Percentiles rank a stretch among this genome's conserved stretches.
phyloP scores from a whole-genome alignment of 2,113 vertebrate species.

The Erpornis zantholeuca region DNA sequence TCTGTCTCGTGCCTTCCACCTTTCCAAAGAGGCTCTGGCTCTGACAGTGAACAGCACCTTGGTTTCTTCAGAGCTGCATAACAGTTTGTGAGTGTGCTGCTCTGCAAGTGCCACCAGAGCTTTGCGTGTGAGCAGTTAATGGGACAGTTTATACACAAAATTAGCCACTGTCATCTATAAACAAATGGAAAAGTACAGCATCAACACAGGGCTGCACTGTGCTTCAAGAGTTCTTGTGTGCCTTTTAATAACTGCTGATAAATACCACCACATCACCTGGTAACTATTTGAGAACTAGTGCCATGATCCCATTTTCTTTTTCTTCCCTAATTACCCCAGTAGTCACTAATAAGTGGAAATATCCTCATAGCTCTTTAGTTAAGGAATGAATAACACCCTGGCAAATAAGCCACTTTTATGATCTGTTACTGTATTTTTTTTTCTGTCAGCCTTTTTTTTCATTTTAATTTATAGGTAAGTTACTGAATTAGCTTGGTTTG shows the following conservation, averaged over 20 bases:
- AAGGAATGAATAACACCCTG: background rate
- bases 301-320: background rate
- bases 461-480: background rate
- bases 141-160: background rate
- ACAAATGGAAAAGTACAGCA: background rate
- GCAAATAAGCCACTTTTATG: background rate
- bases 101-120: background rate
- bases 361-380: background rate
- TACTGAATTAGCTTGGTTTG: background rate
- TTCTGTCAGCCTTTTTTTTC: background rate
- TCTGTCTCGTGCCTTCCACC: background rate
- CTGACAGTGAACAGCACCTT: background rate
- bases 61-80: background rate
- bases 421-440: background rate
- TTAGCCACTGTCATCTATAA: background rate
- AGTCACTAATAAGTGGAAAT: background rate
- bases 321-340: background rate
- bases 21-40: background rate
- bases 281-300: background rate
- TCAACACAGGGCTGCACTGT: background rate
- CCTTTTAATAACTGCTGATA: background rate
- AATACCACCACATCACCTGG: background rate
- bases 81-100: background rate
- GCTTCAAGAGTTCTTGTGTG: background rate
- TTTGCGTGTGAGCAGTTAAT: fast-evolving